A percentile compares a stretch with the other conserved stretches of the same genome.
phyloP scores from a whole-genome alignment of 2,888 invertebrate species.

The Latrodectus elegans region DNA sequence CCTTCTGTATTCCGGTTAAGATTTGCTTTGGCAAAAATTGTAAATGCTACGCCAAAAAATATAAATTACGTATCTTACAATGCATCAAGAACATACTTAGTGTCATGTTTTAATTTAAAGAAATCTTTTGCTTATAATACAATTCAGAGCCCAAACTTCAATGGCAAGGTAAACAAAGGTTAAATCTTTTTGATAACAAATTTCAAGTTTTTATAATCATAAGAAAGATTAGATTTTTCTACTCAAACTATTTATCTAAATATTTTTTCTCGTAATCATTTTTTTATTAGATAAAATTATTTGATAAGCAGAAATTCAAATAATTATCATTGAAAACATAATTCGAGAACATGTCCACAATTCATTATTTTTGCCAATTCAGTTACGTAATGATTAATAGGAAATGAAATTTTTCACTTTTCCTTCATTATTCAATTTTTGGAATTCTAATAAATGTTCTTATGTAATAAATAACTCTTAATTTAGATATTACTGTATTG shows the following conservation, averaged over 20 bases:
- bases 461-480: too few relatives aligned
- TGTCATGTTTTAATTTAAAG: neutral
- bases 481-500: too few relatives aligned
- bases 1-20: slow-evolving; percentile 17
- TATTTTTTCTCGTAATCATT: too few relatives aligned
- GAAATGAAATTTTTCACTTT: too few relatives aligned
- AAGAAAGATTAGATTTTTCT: neutral
- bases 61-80: neutral
- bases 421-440: too few relatives aligned
- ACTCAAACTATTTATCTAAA: neutral
- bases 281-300: too few relatives aligned
- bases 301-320: too few relatives aligned
- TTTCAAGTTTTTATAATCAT: neutral
- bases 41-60: slow-evolving; percentile 13
- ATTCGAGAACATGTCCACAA: too few relatives aligned
- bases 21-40: slow-evolving; percentile 19
- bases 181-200: neutral
- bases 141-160: neutral
- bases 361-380: too few relatives aligned
- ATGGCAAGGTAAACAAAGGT: slow-evolving; percentile 11
- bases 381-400: too few relatives aligned
- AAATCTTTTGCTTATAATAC: neutral
- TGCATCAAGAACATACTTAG: slow-evolving; percentile 24
- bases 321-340: too few relatives aligned
- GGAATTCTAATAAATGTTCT: too few relatives aligned